Base-by-base conservation (phyloP, 2,888 invertebrate genomes). In the Pristionchus exspectatus region DNA sequence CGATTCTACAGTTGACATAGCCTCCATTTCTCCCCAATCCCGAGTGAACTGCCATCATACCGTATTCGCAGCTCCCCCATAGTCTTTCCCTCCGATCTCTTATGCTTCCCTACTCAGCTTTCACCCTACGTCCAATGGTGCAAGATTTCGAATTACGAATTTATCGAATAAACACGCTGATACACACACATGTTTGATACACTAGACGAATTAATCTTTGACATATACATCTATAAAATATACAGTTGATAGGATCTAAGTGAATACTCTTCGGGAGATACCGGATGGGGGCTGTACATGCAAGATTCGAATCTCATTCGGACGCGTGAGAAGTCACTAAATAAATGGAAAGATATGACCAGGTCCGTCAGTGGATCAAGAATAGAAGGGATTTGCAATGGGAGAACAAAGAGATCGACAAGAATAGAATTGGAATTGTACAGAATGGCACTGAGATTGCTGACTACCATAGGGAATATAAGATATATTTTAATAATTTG, bases 61-160 rank as follows among this genome's bases (percentile, higher is more conserved):
- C 81, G 30, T 77, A 54, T 81, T 74, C 74, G 50, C 44, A 81
- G 81, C 50, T 81, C 50, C 38, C 54, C 74, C 81, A n/a, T 54
- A 81, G 81, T 81, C 81, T 81, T 81, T 81, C 81, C n/a, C 74
- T n/a, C 10, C 27, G 50, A 24, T 54, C 44, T 27, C n/a, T 33
- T 33, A 18, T 33, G 72, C 30, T 81, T 81, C 81, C 74, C 50
- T 54, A 12, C 81, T 81, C 81, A 81, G 81, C 81, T 81, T 81
- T 81, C 81, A 81, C 14, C 50, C 33, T 81, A 5, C n/a, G 50
- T 27, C 27, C 50, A 30, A 81, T 81, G 81, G 81, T 81, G 81
- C 81, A 54, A 81, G 81, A 81, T 81, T 81, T 81, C 81, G 77
- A 77, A 81, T 81, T 81, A 81, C 81, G 81, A 81, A 50, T 54